Percentiles rank a stretch among this genome's conserved stretches.
These are phyloP conservation scores for Polypedilum vanderplanki DNA, from an alignment of 1,140 invertebrate species.

Conservation along the genomic window DNA sequence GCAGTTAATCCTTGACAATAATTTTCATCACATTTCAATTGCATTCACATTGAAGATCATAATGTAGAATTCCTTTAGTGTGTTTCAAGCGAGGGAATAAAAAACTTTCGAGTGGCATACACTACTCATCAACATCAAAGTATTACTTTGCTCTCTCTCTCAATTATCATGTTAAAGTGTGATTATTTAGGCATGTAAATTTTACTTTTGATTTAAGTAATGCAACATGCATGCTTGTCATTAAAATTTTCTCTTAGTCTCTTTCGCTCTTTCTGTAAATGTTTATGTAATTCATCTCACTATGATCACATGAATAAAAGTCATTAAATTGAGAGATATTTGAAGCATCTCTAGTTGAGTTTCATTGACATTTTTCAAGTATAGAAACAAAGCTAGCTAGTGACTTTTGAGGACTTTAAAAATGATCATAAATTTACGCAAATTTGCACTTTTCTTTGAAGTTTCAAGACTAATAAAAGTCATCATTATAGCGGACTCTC, in stretches of 20 bases:
- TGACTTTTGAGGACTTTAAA: not conserved
- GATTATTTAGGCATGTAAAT: slow-evolving; percentile 13
- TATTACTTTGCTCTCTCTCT: too few species aligned
- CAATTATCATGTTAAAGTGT: not conserved
- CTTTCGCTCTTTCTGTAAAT: not conserved
- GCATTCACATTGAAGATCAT: not conserved
- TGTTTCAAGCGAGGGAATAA: not conserved
- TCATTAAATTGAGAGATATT: not conserved
- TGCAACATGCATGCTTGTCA: not conserved
- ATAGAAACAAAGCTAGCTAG: not conserved
- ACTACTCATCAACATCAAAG: too few species aligned
- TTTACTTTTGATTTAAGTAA: not conserved
- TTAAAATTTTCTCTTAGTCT: not conserved
- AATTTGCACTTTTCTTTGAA: not conserved
- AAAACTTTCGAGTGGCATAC: not conserved
- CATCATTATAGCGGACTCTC: not conserved
- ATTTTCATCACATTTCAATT: not conserved
- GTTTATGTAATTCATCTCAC: not conserved
- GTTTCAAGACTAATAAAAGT: slow-evolving; percentile 6
- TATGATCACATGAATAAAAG: not conserved
- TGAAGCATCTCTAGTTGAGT: not conserved
- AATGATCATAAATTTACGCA: not conserved
- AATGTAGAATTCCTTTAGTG: not conserved
- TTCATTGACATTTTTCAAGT: slow-evolving; percentile 4
- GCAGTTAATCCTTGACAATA: slow-evolving; percentile 12